These are phyloP conservation scores for Caretta caretta DNA, from an alignment of 2,113 vertebrate genomes.

Conservation along the genomic window DNA sequence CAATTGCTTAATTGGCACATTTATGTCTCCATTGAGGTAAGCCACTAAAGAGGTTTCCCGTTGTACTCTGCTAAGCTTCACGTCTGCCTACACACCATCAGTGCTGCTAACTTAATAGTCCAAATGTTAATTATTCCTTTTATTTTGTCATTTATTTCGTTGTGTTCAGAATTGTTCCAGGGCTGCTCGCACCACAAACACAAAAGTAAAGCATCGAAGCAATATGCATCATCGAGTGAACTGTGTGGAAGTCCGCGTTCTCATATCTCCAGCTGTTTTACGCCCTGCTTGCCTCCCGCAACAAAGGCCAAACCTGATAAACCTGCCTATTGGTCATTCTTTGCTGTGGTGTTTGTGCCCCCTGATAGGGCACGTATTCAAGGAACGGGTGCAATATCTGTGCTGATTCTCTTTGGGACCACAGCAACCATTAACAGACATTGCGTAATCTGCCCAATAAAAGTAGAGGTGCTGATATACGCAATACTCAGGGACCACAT, in stretches of 20 bases:
- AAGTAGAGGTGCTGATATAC: neutral
- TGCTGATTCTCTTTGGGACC: neutral
- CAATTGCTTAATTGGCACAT: conserved; percentile 72
- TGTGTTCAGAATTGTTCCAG: neutral
- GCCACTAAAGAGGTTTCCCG: conserved; percentile 52
- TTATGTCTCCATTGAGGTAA: conserved; percentile 57
- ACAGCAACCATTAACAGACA: neutral
- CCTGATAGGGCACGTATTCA: too few species aligned
- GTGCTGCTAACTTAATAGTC: conserved; percentile 55
- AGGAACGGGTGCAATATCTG: neutral
- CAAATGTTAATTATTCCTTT: conserved; percentile 66
- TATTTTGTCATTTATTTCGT: neutral
- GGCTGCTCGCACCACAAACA: neutral
- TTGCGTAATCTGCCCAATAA: neutral
- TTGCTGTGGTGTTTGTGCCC: neutral
- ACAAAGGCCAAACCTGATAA: neutral
- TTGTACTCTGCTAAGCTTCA: conserved; percentile 18
- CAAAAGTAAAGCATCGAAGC: neutral
- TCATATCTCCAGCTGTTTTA: neutral
- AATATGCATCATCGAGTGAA: neutral
- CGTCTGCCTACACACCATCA: conserved; percentile 54
- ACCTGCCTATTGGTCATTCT: neutral
- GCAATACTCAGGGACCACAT: neutral
- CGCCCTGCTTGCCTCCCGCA: neutral
- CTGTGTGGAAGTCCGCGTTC: neutral